phyloP scores from a whole-genome alignment of 2,113 vertebrate species.

The Damaliscus lunatus region DNA sequence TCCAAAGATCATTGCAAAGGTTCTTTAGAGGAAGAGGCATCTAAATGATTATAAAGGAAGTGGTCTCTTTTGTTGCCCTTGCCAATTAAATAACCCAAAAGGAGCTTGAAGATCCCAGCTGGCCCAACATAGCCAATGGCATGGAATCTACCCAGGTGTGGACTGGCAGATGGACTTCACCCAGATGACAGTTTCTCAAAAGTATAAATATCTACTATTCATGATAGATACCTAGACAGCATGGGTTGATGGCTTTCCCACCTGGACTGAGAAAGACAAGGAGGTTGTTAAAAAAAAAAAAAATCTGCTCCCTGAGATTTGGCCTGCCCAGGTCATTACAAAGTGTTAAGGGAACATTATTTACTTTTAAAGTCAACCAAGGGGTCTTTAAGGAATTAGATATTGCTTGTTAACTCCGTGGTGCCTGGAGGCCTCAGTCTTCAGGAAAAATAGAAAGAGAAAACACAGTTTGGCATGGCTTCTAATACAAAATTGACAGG shows the following conservation, averaged over 20 bases:
- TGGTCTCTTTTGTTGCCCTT: not conserved
- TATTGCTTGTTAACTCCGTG: not conserved
- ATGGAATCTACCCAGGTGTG: not conserved
- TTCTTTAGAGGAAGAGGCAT: not conserved
- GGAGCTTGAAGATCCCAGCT: not conserved
- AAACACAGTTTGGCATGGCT: not conserved
- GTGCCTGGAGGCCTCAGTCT: not conserved
- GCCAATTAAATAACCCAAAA: not conserved
- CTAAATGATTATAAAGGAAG: not conserved
- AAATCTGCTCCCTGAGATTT: not conserved
- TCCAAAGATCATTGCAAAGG: not conserved
- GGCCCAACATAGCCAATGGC: not conserved
- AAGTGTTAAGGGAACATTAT: not conserved
- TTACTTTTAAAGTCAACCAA: not conserved
- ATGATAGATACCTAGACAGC: not conserved
- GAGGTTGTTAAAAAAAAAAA: not conserved
- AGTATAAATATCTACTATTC: not conserved
- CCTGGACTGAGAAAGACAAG: not conserved
- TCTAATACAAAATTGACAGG: not conserved
- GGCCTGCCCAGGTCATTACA: not conserved
- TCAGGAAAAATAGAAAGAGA: not conserved
- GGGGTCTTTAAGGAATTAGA: not conserved
- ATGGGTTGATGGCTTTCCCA: not conserved
- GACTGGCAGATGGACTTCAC: not conserved
- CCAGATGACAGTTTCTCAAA: not conserved